Conservation (phyloP, 2,113 vertebrate species). For the Sus scrofa region T2T-Sscrofa CM000818.6:132631001-132631500, state of each 20-base stretch:
- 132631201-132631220: neutral
- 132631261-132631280: no score
- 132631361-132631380: neutral
- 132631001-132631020: no score
- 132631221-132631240: neutral
- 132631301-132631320: neutral
- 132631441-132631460: neutral
- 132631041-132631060: neutral
- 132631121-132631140: neutral
- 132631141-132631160: neutral
- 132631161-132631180: neutral
- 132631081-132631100: neutral
- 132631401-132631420: neutral
- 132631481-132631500: neutral
- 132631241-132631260: no score
- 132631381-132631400: neutral
- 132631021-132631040: neutral
- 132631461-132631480: neutral
- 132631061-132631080: neutral
- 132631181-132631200: neutral
- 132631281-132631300: neutral
- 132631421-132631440: fast-evolving
- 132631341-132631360: neutral
- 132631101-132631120: neutral
- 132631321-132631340: neutral